Percentiles rank a stretch among this genome's conserved stretches.
phyloP scores from a whole-genome alignment of 1,140 invertebrate genomes.

The Eupeodes corollae region DNA sequence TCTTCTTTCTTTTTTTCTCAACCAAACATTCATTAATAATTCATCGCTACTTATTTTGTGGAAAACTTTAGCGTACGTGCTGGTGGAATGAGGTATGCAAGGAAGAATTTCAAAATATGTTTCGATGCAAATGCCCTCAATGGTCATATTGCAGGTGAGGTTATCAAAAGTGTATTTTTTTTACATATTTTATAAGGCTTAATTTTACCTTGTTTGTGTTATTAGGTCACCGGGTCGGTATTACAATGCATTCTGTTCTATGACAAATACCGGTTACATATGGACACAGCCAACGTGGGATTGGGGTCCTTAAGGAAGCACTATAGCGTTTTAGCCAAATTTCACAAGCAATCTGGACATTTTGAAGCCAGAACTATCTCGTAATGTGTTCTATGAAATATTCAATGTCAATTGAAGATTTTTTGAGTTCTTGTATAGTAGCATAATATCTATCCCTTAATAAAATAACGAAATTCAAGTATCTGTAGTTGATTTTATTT shows the following conservation, averaged over 20 bases:
- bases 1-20: neutral
- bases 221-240: constrained; percentile 62
- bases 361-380: no score
- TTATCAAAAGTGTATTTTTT: neutral
- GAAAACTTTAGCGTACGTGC: constrained; percentile 58
- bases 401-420: no score
- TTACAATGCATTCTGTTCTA: constrained; percentile 81
- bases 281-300: constrained; percentile 65
- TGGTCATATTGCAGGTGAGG: constrained; percentile 70
- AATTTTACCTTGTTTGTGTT: neutral
- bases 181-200: neutral
- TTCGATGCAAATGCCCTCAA: constrained; percentile 73
- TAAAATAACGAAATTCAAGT: neutral
- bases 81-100: constrained; percentile 91
- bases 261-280: constrained; percentile 81
- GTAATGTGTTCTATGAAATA: no score
- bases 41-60: no score
- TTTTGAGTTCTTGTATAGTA: neutral
- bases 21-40: neutral
- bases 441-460: neutral
- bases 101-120: constrained; percentile 76
- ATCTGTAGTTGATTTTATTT: neutral
- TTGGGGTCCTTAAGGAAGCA: constrained; percentile 25
- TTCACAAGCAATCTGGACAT: no score
- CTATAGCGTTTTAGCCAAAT: no score